Evolutionary conservation across 2,888 invertebrate species (phyloP), one percentile per base, ranked within the genome.

Genomic region (Pyrocoelia pectoralis): DNA sequence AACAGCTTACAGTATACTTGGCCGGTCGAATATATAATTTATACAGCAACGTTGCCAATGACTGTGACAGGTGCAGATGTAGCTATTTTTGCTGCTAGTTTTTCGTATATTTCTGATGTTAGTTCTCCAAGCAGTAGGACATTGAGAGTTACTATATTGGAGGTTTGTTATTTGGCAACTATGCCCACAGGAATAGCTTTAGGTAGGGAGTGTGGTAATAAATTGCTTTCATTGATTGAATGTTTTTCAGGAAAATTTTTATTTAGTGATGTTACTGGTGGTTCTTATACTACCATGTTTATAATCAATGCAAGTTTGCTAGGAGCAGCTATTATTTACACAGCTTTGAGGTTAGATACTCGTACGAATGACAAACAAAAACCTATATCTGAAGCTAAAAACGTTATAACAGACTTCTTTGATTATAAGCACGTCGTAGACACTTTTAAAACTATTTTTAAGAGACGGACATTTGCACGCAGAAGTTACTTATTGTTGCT

Each of bases 111-210:
- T 50, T 88, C 93, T 0, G 94, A 95, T 73, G 85, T 94, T 14
- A 88, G 93, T 0, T 85, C 88, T 0, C 71, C 86, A 1, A 81
- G 87, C 61, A 87, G 88, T 70, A 85, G 95, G 61, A 95, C 95
- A 0, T 77, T 92, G 14, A 83, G 95, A 63, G 89, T 95, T 2
- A 92, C 93, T 0, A 87, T 96, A 52, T 79, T 95, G 56, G 95
- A 96, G 75, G 87, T 91, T 0, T 88, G 91, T 72, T 93, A 94
- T 75, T 85, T 95, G 70, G 87, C 89, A 58, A 91, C 95, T 0
- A 92, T 94, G 87, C 94, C 95, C 0, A 84, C 88, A 0, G 95
- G 96, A 43, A 88, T 93, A 4, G 90, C 91, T 18, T 75, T 91
- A 65, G 93, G 92, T 84, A 84, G 83, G 75, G 17, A 12, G 4